Evolutionary conservation across 2,888 invertebrate species (phyloP).

Genomic region (Trypoxylon attenuatum): DNA sequence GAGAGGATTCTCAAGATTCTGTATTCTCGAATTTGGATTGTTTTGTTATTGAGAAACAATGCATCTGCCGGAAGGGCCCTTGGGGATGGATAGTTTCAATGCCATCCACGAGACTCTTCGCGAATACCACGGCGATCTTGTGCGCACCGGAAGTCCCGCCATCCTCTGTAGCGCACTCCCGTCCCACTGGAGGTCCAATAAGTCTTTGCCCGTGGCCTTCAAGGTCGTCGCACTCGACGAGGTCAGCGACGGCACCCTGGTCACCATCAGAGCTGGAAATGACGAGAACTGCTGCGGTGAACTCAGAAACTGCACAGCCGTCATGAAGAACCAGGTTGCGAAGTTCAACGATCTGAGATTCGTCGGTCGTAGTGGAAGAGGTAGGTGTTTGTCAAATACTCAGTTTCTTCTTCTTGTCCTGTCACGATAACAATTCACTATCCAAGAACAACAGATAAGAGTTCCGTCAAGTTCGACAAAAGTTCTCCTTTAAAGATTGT

Average conservation of each 20-base stretch:
- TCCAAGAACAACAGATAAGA: no score
- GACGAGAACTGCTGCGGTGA: slow-evolving; percentile 99
- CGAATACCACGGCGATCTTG: slow-evolving; percentile 94
- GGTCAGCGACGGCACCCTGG: slow-evolving; percentile 94
- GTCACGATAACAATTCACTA: background rate
- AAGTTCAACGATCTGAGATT: slow-evolving; percentile 99
- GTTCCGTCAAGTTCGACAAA: no score
- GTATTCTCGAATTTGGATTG: background rate
- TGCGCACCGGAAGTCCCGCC: slow-evolving; percentile 96
- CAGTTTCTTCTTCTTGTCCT: background rate
- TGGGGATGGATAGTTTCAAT: slow-evolving; percentile 85
- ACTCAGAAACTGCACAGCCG: slow-evolving; percentile 92
- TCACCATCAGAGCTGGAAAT: slow-evolving; percentile 96
- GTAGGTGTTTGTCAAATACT: slow-evolving; percentile 76
- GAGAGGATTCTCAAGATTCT: background rate
- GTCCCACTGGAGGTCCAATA: slow-evolving; percentile 97
- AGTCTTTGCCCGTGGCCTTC: slow-evolving; percentile 96
- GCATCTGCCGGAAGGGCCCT: slow-evolving; percentile 82
- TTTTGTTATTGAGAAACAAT: slow-evolving; percentile 75
- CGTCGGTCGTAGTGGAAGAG: slow-evolving; percentile 97
- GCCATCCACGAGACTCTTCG: slow-evolving; percentile 87
- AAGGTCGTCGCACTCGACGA: slow-evolving; percentile 96
- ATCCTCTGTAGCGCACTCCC: slow-evolving; percentile 96
- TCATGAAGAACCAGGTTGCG: slow-evolving; percentile 98
- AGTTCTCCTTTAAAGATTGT: no score